phyloP scores from a whole-genome alignment of 1,140 invertebrate species.

The Drosophila miranda region DNA sequence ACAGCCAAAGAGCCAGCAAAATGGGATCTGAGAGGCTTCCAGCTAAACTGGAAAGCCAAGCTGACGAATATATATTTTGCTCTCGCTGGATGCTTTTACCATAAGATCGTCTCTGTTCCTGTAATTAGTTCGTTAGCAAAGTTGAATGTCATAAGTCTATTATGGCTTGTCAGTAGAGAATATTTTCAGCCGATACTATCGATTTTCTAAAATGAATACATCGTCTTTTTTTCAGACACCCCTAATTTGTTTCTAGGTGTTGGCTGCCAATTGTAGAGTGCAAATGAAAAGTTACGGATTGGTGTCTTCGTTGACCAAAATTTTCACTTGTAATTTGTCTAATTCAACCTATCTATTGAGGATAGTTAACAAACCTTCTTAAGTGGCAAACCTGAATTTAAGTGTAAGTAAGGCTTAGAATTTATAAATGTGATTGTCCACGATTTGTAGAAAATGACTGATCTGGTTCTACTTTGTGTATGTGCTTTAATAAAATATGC shows the following conservation, averaged over 20 bases:
- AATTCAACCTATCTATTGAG: slow-evolving; percentile 30
- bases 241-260: slow-evolving; percentile 64
- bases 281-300: slow-evolving; percentile 68
- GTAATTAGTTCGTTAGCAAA: too few species aligned
- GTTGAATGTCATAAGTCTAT: too few species aligned
- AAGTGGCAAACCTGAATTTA: slow-evolving; percentile 3
- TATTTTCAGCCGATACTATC: slow-evolving; percentile 5
- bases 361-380: too few species aligned
- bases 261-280: slow-evolving; percentile 77
- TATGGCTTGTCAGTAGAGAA: too few species aligned
- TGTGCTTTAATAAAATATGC: slow-evolving; percentile 46
- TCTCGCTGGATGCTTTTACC: too few species aligned
- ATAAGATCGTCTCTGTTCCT: too few species aligned
- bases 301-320: slow-evolving; percentile 45
- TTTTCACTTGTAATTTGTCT: slow-evolving; percentile 44
- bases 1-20: too few species aligned
- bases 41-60: too few species aligned
- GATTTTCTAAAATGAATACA: slow-evolving; percentile 5
- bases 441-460: slow-evolving; percentile 20
- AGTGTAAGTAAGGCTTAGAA: slow-evolving; percentile 46
- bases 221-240: slow-evolving; percentile 51
- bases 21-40: too few species aligned
- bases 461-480: slow-evolving; percentile 43
- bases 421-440: slow-evolving; percentile 19
- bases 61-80: too few species aligned